Conservation (phyloP, 2,797 vertebrate species). For the Pipistrellus pygmaeus region DNA sequence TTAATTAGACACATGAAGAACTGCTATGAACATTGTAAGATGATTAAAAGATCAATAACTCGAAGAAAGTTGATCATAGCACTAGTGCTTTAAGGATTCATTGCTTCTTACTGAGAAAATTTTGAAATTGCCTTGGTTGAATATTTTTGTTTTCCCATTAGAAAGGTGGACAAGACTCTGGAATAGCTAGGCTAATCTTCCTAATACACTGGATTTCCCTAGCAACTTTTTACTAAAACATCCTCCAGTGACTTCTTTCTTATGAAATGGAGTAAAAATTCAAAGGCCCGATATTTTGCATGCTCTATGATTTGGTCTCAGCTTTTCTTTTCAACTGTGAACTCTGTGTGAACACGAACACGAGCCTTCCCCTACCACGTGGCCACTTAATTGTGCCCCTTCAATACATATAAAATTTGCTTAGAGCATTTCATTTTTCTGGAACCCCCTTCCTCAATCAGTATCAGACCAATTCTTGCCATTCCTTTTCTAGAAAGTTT, state of each 20-base stretch:
- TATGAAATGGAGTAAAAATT: not conserved
- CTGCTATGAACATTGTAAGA: not conserved
- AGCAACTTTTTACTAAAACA: not conserved
- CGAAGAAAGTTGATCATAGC: not conserved
- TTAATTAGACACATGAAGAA: not conserved
- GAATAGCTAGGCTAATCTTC: not conserved
- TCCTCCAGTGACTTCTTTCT: not conserved
- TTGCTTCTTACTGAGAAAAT: not conserved
- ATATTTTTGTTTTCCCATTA: constrained; percentile 32
- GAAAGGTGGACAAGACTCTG: not conserved
- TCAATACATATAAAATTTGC: not conserved
- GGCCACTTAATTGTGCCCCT: not conserved
- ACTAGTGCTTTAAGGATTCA: not conserved
- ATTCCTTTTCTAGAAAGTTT: not conserved
- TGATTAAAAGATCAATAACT: not conserved
- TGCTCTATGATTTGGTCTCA: not conserved
- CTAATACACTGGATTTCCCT: not conserved
- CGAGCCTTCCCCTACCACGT: not conserved
- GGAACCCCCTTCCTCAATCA: not conserved
- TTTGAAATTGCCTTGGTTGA: not conserved
- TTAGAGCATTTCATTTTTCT: constrained; percentile 22
- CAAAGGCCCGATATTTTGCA: not conserved
- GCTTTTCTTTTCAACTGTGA: not conserved
- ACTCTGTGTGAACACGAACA: not conserved
- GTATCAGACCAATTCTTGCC: not conserved